A percentile compares a stretch with the other conserved stretches of the same genome.
phyloP scores from a whole-genome alignment of 2,888 invertebrate species.

The Eupithecia vulgata region DNA sequence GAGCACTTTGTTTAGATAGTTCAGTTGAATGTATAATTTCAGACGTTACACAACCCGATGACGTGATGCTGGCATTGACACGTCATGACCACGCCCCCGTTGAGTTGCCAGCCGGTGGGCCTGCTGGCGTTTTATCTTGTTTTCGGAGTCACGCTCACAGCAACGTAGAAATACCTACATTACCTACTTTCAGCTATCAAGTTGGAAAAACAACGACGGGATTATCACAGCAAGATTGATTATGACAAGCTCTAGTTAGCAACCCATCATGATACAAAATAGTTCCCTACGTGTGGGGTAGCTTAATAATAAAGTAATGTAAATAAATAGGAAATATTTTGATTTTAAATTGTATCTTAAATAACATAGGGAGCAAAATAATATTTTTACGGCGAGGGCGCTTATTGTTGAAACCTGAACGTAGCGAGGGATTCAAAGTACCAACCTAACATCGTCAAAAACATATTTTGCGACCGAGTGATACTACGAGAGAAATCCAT shows the following conservation, averaged over 20 bases:
- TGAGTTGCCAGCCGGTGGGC: conserved; percentile 53
- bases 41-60: conserved; percentile 56
- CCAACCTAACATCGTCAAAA: too few species aligned
- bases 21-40: conserved; percentile 46
- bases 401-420: too few species aligned
- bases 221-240: conserved; percentile 40
- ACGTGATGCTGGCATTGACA: conserved; percentile 47
- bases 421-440: too few species aligned
- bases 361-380: too few species aligned
- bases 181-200: conserved; percentile 6
- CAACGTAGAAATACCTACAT: conserved; percentile 27
- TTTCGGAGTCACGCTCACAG: conserved; percentile 36
- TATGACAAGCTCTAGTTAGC: conserved; percentile 22
- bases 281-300: background rate
- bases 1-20: conserved; percentile 28
- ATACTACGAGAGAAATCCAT: too few species aligned
- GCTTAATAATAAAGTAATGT: too few species aligned
- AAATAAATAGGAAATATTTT: background rate
- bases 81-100: conserved; percentile 78
- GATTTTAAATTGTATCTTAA: too few species aligned
- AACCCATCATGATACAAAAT: background rate
- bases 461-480: too few species aligned
- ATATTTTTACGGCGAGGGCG: too few species aligned
- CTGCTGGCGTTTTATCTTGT: conserved; percentile 49
- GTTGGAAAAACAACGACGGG: conserved; percentile 19